Evolutionary conservation across 2,797 vertebrate species (phyloP).

Genomic region (Mormyrops boulengeri): DNA sequence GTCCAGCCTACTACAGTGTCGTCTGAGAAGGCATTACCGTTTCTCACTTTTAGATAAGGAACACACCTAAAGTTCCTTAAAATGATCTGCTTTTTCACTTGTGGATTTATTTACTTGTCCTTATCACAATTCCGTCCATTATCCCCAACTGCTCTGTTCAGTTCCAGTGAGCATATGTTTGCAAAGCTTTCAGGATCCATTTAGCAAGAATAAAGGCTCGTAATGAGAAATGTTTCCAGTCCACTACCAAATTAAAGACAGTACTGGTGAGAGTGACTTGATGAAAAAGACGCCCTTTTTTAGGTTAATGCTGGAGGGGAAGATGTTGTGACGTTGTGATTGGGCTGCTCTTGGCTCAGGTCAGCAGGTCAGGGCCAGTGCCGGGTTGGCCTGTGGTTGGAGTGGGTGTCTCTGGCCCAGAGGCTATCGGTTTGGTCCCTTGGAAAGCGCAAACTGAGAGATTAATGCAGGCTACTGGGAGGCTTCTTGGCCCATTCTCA

Average conservation of each 20-base stretch:
- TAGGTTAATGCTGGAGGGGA: background rate
- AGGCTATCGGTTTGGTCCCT: constrained; percentile 15
- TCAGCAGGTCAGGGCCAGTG: background rate
- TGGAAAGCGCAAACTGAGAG: constrained; percentile 18
- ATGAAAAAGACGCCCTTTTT: background rate
- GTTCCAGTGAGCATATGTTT: background rate
- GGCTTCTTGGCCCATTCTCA: constrained; percentile 5
- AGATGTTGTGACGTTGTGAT: background rate
- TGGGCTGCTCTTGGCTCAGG: background rate
- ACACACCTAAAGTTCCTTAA: background rate
- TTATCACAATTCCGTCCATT: background rate
- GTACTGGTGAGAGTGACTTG: background rate
- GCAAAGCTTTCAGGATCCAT: constrained; percentile 1
- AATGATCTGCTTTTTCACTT: background rate
- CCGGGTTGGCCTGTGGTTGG: background rate
- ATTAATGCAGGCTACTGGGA: constrained; percentile 17
- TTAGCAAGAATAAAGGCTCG: constrained; percentile 8
- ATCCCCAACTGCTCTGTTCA: background rate
- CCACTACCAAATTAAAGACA: background rate
- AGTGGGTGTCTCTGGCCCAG: constrained; percentile 2
- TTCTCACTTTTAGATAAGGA: background rate
- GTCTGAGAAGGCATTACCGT: background rate
- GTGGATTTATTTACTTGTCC: constrained; percentile 1
- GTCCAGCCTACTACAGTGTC: background rate
- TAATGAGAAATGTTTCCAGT: background rate